Evolutionary conservation across 2,888 invertebrate genomes (phyloP).

Genomic region (Nezara viridula): DNA sequence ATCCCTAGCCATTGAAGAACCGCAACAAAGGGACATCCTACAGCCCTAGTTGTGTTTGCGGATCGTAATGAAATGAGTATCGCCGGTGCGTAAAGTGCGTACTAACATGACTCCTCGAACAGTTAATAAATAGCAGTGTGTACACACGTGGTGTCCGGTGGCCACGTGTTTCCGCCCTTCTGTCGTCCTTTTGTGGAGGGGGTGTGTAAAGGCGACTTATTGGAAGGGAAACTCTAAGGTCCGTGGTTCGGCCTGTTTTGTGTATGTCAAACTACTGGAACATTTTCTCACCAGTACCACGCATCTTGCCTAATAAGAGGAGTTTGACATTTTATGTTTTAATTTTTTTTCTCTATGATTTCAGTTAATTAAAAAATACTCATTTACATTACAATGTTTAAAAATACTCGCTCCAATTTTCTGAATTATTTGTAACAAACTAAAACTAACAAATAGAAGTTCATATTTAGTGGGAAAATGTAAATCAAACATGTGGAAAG

Average conservation of each 20-base stretch:
- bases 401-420: too few species aligned
- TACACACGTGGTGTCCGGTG: not conserved
- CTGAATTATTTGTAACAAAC: too few species aligned
- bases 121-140: slow-evolving; percentile 26
- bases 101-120: not conserved
- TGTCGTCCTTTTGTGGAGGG: not conserved
- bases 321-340: too few species aligned
- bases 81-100: slow-evolving; percentile 22
- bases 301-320: too few species aligned
- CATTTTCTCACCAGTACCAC: too few species aligned
- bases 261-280: not conserved
- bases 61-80: not conserved
- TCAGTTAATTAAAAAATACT: too few species aligned
- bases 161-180: slow-evolving; percentile 12
- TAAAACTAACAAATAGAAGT: too few species aligned
- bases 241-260: not conserved
- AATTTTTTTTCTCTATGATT: too few species aligned
- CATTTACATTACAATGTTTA: too few species aligned
- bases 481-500: not conserved
- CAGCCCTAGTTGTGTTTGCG: not conserved
- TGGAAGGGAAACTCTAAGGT: not conserved
- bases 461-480: not conserved
- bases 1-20: not conserved
- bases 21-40: not conserved
- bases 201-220: not conserved